Conservation (phyloP, 2,888 invertebrate genomes). For the Eupelmus urozonus region DNA sequence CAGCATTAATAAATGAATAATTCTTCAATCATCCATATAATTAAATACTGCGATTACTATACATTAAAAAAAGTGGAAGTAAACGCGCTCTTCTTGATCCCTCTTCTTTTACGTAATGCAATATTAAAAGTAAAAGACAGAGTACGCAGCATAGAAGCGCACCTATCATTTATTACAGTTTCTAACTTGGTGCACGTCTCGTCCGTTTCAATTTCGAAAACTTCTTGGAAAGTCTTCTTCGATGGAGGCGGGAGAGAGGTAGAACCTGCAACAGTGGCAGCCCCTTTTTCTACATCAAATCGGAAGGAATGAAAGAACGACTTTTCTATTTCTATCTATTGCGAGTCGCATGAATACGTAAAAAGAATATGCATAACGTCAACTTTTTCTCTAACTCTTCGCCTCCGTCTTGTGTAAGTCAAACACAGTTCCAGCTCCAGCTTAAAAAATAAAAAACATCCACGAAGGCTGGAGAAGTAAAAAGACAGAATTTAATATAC, state of each 20-base stretch:
- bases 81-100: neutral
- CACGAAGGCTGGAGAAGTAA: too few relatives aligned
- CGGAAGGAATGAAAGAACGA: conserved; percentile 32
- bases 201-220: conserved; percentile 39
- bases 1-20: conserved; percentile 21
- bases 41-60: neutral
- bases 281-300: conserved; percentile 44
- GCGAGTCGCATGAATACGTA: conserved; percentile 35
- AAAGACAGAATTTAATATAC: too few relatives aligned
- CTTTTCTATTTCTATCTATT: neutral
- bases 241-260: neutral
- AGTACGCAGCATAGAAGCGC: neutral
- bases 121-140: conserved; percentile 27
- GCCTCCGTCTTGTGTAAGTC: neutral
- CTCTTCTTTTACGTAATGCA: neutral
- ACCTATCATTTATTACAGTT: conserved; percentile 31
- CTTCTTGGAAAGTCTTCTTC: conserved; percentile 39
- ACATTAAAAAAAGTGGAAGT: neutral
- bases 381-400: conserved; percentile 40
- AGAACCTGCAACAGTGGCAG: neutral
- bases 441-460: too few relatives aligned
- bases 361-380: conserved; percentile 42
- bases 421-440: too few relatives aligned
- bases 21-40: neutral
- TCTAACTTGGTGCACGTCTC: conserved; percentile 25